Percentiles rank a stretch among this genome's conserved stretches.
Evolutionary conservation across 2,113 vertebrate species (phyloP).

Genomic region (Nicator chloris): DNA sequence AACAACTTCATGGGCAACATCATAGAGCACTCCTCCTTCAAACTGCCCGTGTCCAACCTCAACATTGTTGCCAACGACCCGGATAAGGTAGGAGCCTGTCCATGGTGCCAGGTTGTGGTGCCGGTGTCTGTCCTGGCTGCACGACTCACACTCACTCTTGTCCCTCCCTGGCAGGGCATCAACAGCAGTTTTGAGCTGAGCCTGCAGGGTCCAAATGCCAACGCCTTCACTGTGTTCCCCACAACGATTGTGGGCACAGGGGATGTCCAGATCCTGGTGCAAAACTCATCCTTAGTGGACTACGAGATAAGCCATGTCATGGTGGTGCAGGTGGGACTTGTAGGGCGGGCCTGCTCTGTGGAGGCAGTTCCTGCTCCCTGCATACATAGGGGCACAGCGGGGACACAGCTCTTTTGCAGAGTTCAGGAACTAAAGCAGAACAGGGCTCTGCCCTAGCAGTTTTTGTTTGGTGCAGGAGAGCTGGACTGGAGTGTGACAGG

Average conservation of each 20-base stretch:
- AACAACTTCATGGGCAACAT: slow-evolving; percentile 73
- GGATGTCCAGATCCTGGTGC: slow-evolving; percentile 79
- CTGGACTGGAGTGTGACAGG: neutral
- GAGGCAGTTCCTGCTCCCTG: neutral
- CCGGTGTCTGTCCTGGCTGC: neutral
- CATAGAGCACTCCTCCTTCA: slow-evolving; percentile 75
- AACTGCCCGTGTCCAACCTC: slow-evolving; percentile 70
- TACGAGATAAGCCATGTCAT: slow-evolving; percentile 76
- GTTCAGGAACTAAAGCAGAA: neutral
- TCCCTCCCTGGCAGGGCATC: slow-evolving; percentile 58
- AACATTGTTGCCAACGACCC: slow-evolving; percentile 77
- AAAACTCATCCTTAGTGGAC: slow-evolving; percentile 72
- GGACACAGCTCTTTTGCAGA: neutral
- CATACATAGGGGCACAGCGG: rapidly evolving
- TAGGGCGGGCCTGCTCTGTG: neutral
- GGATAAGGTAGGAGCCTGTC: slow-evolving; percentile 76
- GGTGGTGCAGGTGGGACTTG: slow-evolving; percentile 74
- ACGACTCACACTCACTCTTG: neutral
- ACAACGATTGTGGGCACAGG: neutral
- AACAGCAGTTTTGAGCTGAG: slow-evolving; percentile 73
- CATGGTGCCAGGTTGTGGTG: too few species aligned
- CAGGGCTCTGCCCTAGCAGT: neutral
- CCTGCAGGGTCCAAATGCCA: slow-evolving; percentile 68
- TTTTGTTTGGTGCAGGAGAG: neutral
- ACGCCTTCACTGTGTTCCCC: slow-evolving; percentile 79